Percentiles rank a stretch among this genome's conserved stretches.
Conservation (phyloP, 2,888 invertebrate species). For the Eurytoma adleriae region DNA sequence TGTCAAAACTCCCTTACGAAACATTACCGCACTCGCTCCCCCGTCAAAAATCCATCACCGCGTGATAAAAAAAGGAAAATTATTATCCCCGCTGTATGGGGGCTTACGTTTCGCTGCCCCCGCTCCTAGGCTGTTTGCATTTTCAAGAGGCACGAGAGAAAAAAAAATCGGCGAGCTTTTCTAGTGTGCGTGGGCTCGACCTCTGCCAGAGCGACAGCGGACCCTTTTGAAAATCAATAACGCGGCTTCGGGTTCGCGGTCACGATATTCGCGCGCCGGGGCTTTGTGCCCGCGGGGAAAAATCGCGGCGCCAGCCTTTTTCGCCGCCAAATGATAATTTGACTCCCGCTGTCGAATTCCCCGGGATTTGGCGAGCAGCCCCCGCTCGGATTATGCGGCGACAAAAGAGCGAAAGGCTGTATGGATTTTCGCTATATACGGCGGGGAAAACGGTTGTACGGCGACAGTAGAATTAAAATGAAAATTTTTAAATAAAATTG, state of each 20-base stretch:
- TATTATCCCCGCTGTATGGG: not conserved
- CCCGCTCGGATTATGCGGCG: not conserved
- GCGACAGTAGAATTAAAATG: too few species aligned
- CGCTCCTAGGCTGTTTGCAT: not conserved
- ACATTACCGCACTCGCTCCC: not conserved
- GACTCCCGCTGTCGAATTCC: too few species aligned
- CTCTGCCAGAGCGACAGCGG: not conserved
- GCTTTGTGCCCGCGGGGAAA: not conserved
- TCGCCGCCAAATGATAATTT: too few species aligned
- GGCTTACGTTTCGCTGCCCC: not conserved
- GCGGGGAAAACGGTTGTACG: too few species aligned
- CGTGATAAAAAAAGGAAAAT: constrained; percentile 8
- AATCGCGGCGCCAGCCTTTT: not conserved
- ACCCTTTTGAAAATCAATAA: constrained; percentile 52
- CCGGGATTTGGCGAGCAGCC: too few species aligned
- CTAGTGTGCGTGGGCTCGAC: constrained; percentile 3
- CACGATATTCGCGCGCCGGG: not conserved
- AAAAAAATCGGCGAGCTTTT: not conserved
- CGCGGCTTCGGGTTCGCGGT: constrained; percentile 19
- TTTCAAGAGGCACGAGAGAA: constrained; percentile 19
- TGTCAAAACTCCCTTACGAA: not conserved
- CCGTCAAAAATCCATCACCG: too few species aligned
- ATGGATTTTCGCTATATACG: too few species aligned
- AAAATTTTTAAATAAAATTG: too few species aligned
- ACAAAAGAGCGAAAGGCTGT: too few species aligned